These are phyloP conservation scores for Lepus americanus DNA, from an alignment of 2,113 vertebrate species.

Conservation along the genomic window DNA sequence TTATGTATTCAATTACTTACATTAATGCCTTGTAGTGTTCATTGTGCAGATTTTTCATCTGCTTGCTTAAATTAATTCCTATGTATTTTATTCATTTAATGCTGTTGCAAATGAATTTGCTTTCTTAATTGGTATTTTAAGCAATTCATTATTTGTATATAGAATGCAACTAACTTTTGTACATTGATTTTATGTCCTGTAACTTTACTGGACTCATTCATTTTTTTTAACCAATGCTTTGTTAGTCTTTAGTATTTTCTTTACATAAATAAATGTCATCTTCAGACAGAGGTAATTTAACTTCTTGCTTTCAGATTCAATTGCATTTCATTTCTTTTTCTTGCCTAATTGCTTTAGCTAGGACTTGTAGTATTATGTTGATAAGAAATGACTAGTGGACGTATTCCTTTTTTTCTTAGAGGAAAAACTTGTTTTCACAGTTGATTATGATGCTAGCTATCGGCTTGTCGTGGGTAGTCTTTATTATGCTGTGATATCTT, in stretches of 20 bases:
- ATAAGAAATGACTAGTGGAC: background rate
- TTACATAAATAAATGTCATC: background rate
- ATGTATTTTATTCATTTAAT: background rate
- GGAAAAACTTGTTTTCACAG: background rate
- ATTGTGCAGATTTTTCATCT: background rate
- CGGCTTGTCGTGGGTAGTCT: background rate
- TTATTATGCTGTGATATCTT: background rate
- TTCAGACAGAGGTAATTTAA: too few relatives aligned
- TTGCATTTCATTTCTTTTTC: background rate
- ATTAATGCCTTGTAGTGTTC: background rate
- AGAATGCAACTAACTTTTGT: background rate
- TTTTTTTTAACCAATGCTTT: background rate
- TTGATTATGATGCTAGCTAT: background rate
- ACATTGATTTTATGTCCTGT: background rate
- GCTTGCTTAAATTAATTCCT: background rate
- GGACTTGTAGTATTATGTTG: background rate
- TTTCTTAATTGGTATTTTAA: background rate
- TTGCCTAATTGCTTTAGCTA: too few relatives aligned
- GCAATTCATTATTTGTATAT: background rate
- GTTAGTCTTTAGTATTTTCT: background rate
- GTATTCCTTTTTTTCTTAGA: background rate
- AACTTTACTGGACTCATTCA: background rate
- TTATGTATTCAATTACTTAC: background rate
- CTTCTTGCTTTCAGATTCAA: too few relatives aligned
- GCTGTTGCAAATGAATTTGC: background rate